Evolutionary conservation across 2,888 invertebrate species (phyloP), one percentile per base, ranked within the genome.

Genomic region (Chalcis sispes): DNA sequence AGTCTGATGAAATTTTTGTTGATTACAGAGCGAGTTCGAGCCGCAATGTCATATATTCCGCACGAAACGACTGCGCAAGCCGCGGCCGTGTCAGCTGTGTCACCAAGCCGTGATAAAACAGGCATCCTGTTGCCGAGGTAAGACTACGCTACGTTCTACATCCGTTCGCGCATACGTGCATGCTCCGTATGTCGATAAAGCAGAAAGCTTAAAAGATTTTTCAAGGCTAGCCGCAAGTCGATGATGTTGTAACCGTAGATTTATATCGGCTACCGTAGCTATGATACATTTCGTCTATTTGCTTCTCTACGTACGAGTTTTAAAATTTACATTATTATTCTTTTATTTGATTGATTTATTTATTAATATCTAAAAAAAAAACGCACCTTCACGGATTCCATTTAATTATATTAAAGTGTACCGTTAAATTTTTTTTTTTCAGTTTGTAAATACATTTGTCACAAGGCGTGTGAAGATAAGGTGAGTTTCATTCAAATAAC

Each of bases 371-470:
- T n/a, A n/a, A n/a, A n/a, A n/a, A n/a, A n/a, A n/a, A n/a, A n/a
- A n/a, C n/a, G n/a, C n/a, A n/a, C n/a, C n/a, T n/a, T n/a, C 20
- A 32, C 56, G n/a, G 2, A 7, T 54, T 64, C n/a, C n/a, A n/a
- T 32, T 50, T 40, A 13, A 20, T 23, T 4, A 23, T 13, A 32
- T 52, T 58, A 69, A 78, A 48, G 48, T 42, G 15, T 69, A 42
- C 15, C 58, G 23, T 78, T 79, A 77, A 74, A 67, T 79, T 84
- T 42, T 85, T 88, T 90, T 91, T 89, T 93, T 94, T 85, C 93
- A 94, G 94, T 94, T 80, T 95, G 95, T 92, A 94, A 94, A 90
- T 94, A 94, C 90, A 93, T 94, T 85, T 95, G 94, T 88, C 95
- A 95, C 89, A 92, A 93, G 88, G 90, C 92, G 79, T 95, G 95